Base-by-base conservation (phyloP, 2,113 vertebrate genomes). In the Nerophis ophidion region DNA sequence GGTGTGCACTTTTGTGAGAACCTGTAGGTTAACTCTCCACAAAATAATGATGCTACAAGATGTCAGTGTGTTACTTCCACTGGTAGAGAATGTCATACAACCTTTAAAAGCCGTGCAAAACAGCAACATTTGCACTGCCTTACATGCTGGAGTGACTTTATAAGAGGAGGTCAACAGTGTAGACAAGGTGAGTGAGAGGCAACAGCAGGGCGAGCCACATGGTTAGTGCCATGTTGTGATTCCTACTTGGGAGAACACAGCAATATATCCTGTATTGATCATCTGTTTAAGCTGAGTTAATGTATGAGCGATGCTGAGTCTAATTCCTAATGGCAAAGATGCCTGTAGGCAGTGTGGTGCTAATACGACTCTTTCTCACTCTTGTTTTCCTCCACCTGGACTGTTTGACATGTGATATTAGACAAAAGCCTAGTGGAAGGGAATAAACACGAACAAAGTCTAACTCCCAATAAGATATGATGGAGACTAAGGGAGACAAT, bases 341-440 rank as follows among this genome's bases (percentile, higher is more conserved):
- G 81, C 75, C 84, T 74, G 79, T 74, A 77, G 83, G 76, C 75
- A 74, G 72, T 65, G 62, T 64, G 46, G 71, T 63, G 77, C 76
- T 81, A 86, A 86, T 83, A 84, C 84, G 84, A 82, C 70, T 68
- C 69, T 57, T 74, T 70, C 83, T 84, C 76, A 58, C 76, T 77
- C 76, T 81, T 70, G 74, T 76, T 85, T 79, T 84, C 68, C 74
- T 74, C 74, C 79, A 85, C 80, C 84, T 79, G 73, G 74, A 53
- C 71, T 65, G 79, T 83, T 81, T 80, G 81, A 87, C 84, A 84
- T 81, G 71, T 80, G 78, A 83, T 80, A 81, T 75, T 72, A 80
- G 61, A 54, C 75, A 81, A 77, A 44, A 8, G 72, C 63, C 75
- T 68, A 69, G 47, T 51, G 63, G 60, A 71, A 81, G 71, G 71